Evolutionary conservation across 2,113 vertebrate species (phyloP), one percentile per base, ranked within the genome.

Genomic region (Daboia siamensis): DNA sequence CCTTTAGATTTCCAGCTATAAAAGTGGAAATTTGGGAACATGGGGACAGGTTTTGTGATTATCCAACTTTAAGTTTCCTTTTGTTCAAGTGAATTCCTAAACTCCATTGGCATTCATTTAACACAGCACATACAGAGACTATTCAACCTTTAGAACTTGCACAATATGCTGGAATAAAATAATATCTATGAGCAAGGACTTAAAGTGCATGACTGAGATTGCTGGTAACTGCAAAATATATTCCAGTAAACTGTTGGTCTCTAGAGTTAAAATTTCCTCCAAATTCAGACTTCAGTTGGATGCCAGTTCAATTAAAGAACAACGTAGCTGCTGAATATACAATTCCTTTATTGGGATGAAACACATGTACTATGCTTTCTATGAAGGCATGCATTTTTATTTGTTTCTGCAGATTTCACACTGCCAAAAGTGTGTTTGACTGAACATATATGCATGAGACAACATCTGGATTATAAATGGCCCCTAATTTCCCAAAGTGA

Each of bases 331-430:
- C 9, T 90, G 3, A 90, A 93, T 93, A 85, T 89, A 26, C 80
- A 93, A 6, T 2, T 74, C 56, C 5, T 21, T 93, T 92, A 87
- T 29, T n/a, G 94, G 55, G 39, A 91, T 93, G 85, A 86, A 86
- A 94, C 6, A 13, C 88, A 93, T 52, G 48, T 29, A 24, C 54
- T 33, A 1, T 87, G 39, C 33, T 80, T 80, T 74, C 54, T 86
- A n/a, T 56, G 51, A 23, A 69, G 44, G 3, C 7, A 56, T 13
- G 39, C n/a, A 56, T 21, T 55, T 46, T 80, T 23, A 21, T 51
- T 84, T 57, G 26, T 33, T 87, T 64, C 24, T 51, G 52, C 39
- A 56, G 57, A 51, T 9, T 89, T 84, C 39, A 26, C 48, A 84
- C 9, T 89, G 29, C 51, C 29, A 48, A 56, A 92, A 39, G 24